These are phyloP conservation scores for Vanacampus margaritifer DNA, from an alignment of 2,113 vertebrate species.

Conservation along the genomic window DNA sequence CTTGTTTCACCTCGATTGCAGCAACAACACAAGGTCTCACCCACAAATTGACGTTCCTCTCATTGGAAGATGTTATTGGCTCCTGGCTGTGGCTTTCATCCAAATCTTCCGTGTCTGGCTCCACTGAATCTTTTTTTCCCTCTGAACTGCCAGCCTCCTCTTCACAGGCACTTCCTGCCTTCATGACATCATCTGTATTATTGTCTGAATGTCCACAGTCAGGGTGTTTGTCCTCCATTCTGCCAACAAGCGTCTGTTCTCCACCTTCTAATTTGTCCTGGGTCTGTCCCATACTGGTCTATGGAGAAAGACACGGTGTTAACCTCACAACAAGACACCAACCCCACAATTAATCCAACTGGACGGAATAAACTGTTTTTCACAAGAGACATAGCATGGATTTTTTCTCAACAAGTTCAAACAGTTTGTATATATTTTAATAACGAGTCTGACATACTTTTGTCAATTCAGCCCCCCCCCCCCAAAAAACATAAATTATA, in stretches of 20 bases:
- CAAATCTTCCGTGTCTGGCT: conserved; percentile 41
- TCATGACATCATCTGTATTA: conserved; percentile 37
- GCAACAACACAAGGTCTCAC: conserved; percentile 41
- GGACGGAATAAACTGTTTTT: conserved; percentile 26
- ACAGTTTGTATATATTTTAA: not conserved
- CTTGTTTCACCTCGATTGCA: conserved; percentile 56
- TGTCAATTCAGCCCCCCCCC: not conserved
- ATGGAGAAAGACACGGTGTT: conserved; percentile 51
- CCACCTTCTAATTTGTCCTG: conserved; percentile 64
- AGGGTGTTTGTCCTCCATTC: conserved; percentile 33
- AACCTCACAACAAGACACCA: conserved; percentile 25
- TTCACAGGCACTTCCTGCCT: conserved; percentile 48
- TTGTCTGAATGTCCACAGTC: conserved; percentile 35
- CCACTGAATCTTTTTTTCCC: conserved; percentile 31
- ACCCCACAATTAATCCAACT: conserved; percentile 29
- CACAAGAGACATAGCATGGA: too few relatives aligned
- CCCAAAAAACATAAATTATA: not conserved
- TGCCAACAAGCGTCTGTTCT: conserved; percentile 30
- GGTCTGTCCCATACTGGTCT: conserved; percentile 76
- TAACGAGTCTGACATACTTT: not conserved
- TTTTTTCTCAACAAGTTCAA: too few relatives aligned
- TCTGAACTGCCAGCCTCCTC: conserved; percentile 33
- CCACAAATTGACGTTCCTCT: conserved; percentile 45
- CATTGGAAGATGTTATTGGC: conserved; percentile 63
- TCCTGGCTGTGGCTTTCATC: conserved; percentile 39